Conservation (phyloP, 1,140 invertebrate species). For the Sipha flava region DNA sequence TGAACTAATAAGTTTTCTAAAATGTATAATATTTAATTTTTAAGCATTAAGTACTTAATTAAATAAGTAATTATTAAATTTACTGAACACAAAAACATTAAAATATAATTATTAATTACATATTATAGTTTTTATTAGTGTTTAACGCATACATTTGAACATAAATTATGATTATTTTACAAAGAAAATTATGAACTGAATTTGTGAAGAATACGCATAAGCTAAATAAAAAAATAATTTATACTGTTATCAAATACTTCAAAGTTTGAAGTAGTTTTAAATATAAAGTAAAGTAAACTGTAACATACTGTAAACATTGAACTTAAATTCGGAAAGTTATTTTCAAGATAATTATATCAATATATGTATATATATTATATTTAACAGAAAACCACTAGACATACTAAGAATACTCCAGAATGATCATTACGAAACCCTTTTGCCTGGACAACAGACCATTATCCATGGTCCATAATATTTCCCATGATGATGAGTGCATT, state of each 20-base stretch:
- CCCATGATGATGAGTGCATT: slow-evolving; percentile 29
- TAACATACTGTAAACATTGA: too few relatives aligned
- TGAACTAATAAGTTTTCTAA: background rate
- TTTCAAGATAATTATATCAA: background rate
- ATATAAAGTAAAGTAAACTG: background rate
- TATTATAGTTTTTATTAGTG: too few relatives aligned
- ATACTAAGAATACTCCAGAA: background rate
- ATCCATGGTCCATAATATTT: slow-evolving; percentile 23
- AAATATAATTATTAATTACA: too few relatives aligned
- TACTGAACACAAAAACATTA: too few relatives aligned
- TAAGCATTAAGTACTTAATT: too few relatives aligned
- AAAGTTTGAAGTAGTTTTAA: background rate
- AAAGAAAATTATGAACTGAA: too few relatives aligned
- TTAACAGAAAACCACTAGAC: background rate
- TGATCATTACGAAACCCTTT: slow-evolving; percentile 8
- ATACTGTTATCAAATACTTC: background rate
- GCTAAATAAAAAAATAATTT: background rate
- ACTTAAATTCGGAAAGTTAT: background rate
- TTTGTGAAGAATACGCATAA: background rate
- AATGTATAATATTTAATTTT: background rate
- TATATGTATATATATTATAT: too few relatives aligned
- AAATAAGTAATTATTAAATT: too few relatives aligned
- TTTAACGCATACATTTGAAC: too few relatives aligned
- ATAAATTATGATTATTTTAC: too few relatives aligned
- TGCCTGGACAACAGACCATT: slow-evolving; percentile 18